Conservation (phyloP, 2,797 vertebrate species). For the Sorex maritimensis region DNA sequence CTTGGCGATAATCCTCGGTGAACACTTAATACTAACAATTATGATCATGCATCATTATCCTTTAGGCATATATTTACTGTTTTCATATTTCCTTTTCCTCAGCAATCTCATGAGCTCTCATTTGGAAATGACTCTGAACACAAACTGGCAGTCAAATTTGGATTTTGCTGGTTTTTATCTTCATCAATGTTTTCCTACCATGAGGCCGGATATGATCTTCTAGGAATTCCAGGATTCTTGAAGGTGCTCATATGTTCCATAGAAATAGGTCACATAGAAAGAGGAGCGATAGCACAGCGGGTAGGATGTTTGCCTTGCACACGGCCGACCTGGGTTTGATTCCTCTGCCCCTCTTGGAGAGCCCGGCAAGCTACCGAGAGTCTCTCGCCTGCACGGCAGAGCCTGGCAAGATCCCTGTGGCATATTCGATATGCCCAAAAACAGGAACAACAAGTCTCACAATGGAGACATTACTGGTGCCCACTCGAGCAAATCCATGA, state of each 20-base stretch:
- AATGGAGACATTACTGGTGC: no score
- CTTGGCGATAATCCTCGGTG: not conserved
- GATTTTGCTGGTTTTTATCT: slow-evolving; percentile 63
- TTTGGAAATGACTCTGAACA: slow-evolving; percentile 58
- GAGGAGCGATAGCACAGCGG: not conserved
- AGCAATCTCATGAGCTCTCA: not conserved
- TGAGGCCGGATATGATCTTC: slow-evolving; percentile 60
- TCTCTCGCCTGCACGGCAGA: no score
- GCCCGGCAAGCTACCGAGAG: no score
- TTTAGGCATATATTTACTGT: slow-evolving; percentile 12
- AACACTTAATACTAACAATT: not conserved
- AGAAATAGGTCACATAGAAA: slow-evolving; percentile 33
- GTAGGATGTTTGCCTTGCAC: no score
- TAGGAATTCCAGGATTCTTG: slow-evolving; percentile 52
- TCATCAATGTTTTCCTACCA: slow-evolving; percentile 59
- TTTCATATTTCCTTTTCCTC: slow-evolving; percentile 65
- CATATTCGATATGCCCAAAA: no score
- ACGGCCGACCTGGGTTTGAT: no score
- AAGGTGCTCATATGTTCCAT: slow-evolving; percentile 39
- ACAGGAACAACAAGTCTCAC: no score
- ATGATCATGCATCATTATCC: not conserved
- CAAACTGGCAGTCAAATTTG: slow-evolving; percentile 60
- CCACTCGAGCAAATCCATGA: no score
- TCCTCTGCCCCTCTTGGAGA: no score
- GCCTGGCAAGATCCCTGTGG: no score